Conservation (phyloP, 2,113 vertebrate species). For the Regulus satrapa region DNA sequence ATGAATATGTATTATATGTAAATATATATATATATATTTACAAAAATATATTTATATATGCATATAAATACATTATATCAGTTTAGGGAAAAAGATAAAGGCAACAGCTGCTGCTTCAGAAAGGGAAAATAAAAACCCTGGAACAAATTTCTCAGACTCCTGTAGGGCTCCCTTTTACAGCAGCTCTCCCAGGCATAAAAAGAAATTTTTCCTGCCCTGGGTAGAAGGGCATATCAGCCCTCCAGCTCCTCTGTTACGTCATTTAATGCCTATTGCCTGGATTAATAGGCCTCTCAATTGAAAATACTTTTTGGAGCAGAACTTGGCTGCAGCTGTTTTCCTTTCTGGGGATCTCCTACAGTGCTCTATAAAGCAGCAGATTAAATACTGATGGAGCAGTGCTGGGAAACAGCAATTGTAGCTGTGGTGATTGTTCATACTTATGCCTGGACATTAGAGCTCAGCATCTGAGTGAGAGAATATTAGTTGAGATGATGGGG, state of each 20-base stretch:
- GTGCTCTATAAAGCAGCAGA: slow-evolving; percentile 47
- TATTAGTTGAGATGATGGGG: neutral
- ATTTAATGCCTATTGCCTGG: slow-evolving; percentile 39
- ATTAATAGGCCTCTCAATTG: slow-evolving; percentile 40
- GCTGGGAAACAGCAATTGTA: slow-evolving; percentile 22
- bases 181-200: neutral
- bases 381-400: slow-evolving; percentile 37
- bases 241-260: slow-evolving; percentile 22
- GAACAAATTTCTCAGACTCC: slow-evolving; percentile 4
- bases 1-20: neutral
- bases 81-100: neutral
- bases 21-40: neutral
- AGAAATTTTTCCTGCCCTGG: neutral
- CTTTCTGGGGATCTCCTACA: slow-evolving; percentile 50
- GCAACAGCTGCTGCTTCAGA: neutral
- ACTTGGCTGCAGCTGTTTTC: slow-evolving; percentile 51
- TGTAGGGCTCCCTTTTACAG: neutral
- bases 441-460: neutral
- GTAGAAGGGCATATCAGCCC: slow-evolving; percentile 44
- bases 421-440: neutral
- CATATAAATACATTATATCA: neutral
- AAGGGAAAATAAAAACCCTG: neutral
- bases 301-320: slow-evolving; percentile 58
- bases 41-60: neutral
- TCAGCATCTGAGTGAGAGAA: neutral